A percentile compares a stretch with the other conserved stretches of the same genome.
Evolutionary conservation across 2,113 vertebrate species (phyloP).

Genomic region (Jaculus jaculus): DNA sequence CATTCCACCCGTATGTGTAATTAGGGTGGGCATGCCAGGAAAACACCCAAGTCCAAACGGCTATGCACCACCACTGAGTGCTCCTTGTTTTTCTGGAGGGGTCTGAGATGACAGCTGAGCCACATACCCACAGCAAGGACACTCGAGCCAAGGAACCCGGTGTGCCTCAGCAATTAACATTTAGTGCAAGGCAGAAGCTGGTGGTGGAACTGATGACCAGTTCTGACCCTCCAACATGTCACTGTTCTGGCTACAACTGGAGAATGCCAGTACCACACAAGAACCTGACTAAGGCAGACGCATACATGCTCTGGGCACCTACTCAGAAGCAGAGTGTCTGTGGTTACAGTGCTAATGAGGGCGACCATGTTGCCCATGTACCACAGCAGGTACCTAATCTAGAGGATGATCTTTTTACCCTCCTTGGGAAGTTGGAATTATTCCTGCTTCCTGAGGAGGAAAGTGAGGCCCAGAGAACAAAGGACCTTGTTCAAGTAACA

Average conservation of each 20-base stretch:
- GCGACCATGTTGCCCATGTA: background rate
- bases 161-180: constrained; percentile 73
- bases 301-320: background rate
- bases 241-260: background rate
- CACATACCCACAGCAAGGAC: constrained; percentile 54
- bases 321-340: background rate
- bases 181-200: constrained; percentile 58
- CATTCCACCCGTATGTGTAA: background rate
- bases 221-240: constrained; percentile 14
- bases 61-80: background rate
- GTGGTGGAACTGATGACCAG: background rate
- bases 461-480: background rate
- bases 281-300: background rate
- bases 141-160: constrained; percentile 58
- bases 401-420: background rate
- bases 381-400: background rate
- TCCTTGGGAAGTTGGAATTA: background rate
- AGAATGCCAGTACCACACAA: background rate
- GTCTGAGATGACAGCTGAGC: constrained; percentile 71
- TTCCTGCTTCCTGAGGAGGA: background rate
- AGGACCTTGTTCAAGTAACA: background rate
- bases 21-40: constrained; percentile 7
- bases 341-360: background rate
- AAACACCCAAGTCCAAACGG: constrained; percentile 37
- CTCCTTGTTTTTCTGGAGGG: constrained; percentile 65